Evolutionary conservation across 2,113 vertebrate genomes (phyloP), one percentile per base, ranked within the genome.

Genomic region (Plectropomus leopardus): DNA sequence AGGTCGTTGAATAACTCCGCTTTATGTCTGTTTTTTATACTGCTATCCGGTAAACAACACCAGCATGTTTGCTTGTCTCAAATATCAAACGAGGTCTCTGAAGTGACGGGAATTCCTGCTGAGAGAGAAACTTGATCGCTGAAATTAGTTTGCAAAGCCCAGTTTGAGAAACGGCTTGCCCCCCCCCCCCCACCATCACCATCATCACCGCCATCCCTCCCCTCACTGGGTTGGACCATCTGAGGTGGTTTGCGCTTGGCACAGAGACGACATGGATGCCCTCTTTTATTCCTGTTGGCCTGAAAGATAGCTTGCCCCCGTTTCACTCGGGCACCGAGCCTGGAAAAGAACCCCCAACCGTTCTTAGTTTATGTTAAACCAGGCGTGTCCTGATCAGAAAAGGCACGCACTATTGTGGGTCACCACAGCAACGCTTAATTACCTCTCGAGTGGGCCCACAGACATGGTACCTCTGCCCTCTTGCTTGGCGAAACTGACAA

Each of bases 381-480:
- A 93, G 85, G 83, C 89, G 14, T 92, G 86, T 69, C 78, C 61
- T 91, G 86, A 95, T 92, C 76, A 65, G 75, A 88, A 78, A 88
- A 91, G 92, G 64, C 86, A 86, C 26, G 42, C 63, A 82, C 70
- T 68, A 82, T 89, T 93, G 87, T 93, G 76, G 55, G 90, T 94
- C 83, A 78, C 93, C 92, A 91, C 85, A 88, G 93, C 86, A 93
- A 94, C 87, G 19, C 77, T 87, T 94, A 88, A 94, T 94, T 93
- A 83, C 73, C 88, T 88, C 87, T 91, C 2, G 36, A 92, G 84
- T 88, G 78, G 79, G 73, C 78, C 84, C 79, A 80, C 76, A 86
- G 86, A 89, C 88, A 88, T 86, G 87, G 86, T 89, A 92, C 83
- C 88, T 87, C 68, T 94, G 88, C 86, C 75, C 77, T 86, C 26